A percentile compares a stretch with the other conserved stretches of the same genome.
phyloP scores from a whole-genome alignment of 2,888 invertebrate species.

The Amphipoea oculea region DNA sequence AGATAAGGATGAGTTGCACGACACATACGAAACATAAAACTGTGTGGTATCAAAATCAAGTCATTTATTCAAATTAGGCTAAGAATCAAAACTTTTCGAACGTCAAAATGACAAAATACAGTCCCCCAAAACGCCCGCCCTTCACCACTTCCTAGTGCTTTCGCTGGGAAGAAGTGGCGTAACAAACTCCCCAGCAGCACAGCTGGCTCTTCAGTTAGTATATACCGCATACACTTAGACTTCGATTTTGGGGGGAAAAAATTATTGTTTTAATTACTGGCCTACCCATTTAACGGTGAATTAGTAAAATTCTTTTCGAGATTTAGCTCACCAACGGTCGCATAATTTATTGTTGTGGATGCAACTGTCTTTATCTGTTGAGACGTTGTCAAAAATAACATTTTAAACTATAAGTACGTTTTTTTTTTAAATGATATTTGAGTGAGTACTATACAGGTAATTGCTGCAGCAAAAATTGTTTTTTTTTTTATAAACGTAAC shows the following conservation, averaged over 20 bases:
- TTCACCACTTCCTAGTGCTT: too few species aligned
- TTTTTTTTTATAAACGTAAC: background rate
- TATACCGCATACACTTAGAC: background rate
- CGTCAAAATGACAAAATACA: too few species aligned
- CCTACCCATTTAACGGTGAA: background rate
- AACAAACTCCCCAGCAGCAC: too few species aligned
- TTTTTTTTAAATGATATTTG: background rate
- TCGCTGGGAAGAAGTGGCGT: too few species aligned
- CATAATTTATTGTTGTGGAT: background rate
- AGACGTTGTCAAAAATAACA: background rate
- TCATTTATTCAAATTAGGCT: too few species aligned
- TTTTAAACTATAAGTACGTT: too few species aligned
- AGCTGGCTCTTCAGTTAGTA: background rate
- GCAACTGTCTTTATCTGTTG: background rate
- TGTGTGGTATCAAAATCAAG: background rate
- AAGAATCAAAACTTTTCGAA: too few species aligned
- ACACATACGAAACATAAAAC: slow-evolving; percentile 12
- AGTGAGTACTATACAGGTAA: background rate
- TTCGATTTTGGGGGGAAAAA: background rate
- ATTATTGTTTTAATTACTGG: background rate
- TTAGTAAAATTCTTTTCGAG: background rate
- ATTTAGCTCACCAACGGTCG: background rate
- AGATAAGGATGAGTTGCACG: slow-evolving; percentile 14
- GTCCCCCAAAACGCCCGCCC: too few species aligned
- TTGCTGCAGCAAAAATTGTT: background rate